Base-by-base conservation (phyloP, 2,888 invertebrate genomes). In the Apotomis capreana region DNA sequence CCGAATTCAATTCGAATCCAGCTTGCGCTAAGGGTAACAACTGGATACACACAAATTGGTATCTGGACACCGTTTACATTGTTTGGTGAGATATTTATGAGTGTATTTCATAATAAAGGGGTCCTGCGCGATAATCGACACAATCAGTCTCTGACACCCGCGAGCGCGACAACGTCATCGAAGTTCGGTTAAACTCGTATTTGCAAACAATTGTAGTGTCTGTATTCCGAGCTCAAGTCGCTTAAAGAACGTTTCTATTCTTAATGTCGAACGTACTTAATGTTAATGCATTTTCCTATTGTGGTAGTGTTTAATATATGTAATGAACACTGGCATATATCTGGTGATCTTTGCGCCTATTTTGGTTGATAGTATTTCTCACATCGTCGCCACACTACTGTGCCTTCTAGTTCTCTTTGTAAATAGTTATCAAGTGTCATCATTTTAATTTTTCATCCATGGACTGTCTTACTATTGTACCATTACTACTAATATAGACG, bases 341-440 rank as follows among this genome's bases (percentile, higher is more conserved):
- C 55, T 57, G 13, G 55, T 68, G 65, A 59, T 70, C 60, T 51
- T 64, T 59, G 62, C 60, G 49, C 73, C 69, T 75, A 67, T 49
- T 72, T 77, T 63, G 76, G 71, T 69, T 75, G 73, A 76, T 69
- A 63, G 64, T 75, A 60, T 68, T 75, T 63, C 73, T 83, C 80
- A 78, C 78, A 77, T 82, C 70, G 79, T 85, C 87, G 84, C 79
- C 82, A 87, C 85, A 89, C 88, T 88, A 90, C 89, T 89, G 91
- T 92, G 92, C 91, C 92, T 92, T 92, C 92, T 91, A 91, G 87
- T 87, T 89, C 87, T 87, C 86, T 84, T 78, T 86, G 83, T 90
- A 89, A 84, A 88, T 90, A 88, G 81, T 83, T 87, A 63, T 68
- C 63, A 59, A 26, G 5, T 62, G 59, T 68, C 52, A 51, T 59